phyloP scores from a whole-genome alignment of 2,888 invertebrate genomes.

The Caenorhabditis sulstoni region DNA sequence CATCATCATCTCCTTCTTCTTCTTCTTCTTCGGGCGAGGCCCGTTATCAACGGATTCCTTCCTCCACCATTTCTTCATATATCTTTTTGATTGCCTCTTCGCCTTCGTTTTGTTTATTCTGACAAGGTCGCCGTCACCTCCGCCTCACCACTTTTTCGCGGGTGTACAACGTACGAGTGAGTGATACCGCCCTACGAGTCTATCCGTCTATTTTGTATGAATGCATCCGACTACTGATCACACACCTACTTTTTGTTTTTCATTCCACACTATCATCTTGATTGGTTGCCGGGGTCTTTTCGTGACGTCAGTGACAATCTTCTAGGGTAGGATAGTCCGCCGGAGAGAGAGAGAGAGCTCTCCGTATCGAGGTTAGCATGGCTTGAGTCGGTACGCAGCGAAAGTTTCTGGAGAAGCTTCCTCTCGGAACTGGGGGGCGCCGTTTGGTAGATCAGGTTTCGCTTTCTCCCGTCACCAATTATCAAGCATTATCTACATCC shows the following conservation, averaged over 20 bases:
- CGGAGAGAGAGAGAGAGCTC: no score
- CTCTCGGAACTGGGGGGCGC: no score
- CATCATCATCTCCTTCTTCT: slow-evolving; percentile 1
- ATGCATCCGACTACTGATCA: slow-evolving; percentile 16
- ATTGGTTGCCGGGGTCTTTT: slow-evolving; percentile 5
- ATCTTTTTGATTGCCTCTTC: slow-evolving; percentile 48
- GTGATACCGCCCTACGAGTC: slow-evolving; percentile 8
- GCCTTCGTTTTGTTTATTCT: slow-evolving; percentile 35
- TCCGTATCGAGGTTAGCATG: no score
- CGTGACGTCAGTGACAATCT: not conserved
- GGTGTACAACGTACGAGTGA: slow-evolving; percentile 11
- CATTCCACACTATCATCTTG: not conserved
- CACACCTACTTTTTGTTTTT: slow-evolving; percentile 24
- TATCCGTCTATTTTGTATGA: slow-evolving; percentile 14
- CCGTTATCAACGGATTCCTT: slow-evolving; percentile 43
- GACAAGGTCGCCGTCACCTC: slow-evolving; percentile 49
- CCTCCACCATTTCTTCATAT: slow-evolving; percentile 17
- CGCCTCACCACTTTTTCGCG: slow-evolving; percentile 23
- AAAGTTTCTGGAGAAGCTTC: no score
- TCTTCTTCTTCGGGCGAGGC: no score
- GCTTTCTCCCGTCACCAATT: slow-evolving; percentile 41
- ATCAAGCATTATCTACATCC: slow-evolving; percentile 53
- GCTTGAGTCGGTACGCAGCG: no score
- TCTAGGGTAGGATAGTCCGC: no score
- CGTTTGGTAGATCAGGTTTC: slow-evolving; percentile 39